Base-by-base conservation (phyloP, 1,140 invertebrate species). In the Drosophila carrolli region DNA sequence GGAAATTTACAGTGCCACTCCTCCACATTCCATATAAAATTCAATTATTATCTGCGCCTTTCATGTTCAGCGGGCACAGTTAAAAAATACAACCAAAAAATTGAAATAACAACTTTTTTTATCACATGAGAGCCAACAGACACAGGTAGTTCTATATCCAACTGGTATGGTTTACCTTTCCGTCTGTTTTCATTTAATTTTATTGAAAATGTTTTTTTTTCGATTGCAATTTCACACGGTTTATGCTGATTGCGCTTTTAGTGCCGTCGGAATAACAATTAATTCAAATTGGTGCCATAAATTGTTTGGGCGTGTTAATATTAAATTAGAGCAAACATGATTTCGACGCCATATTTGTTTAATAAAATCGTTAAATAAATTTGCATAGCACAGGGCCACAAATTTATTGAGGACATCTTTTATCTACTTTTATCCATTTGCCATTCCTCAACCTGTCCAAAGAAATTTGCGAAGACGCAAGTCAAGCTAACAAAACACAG, bases 221-320 rank as follows among this genome's bases (percentile, higher is more conserved):
- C 70, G 57, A 84, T 75, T 81, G 48, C 48, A 73, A 73, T 86
- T 61, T 47, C 55, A 29, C 62, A 60, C 58, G 70, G 56, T 65
- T 67, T 78, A 75, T 85, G 63, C 70, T 79, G 68, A 88, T 86
- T 88, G 75, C 32, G 46, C 83, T 81, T 48, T 85, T 75, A 41
- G 55, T 29, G 51, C 14, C 43, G 40, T 41, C 44, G 51, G 14
- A 65, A 75, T 55, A 66, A 54, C 71, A 85, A 85, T 85, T 88
- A 75, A 85, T 72, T 78, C 70, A 68, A 88, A 88, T 88, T 51
- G 50, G 10, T 38, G 50, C 61, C 83, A 83, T 86, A 58, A 85
- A 88, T 68, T 67, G 32, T 53, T 19, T 38, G 51, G n/a, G 66
- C 68, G 53, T 71, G 73, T 86, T 70, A 76, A 82, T 72, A 82